Base-by-base conservation (phyloP, 2,888 invertebrate species). In the Eucera pruinosa region DNA sequence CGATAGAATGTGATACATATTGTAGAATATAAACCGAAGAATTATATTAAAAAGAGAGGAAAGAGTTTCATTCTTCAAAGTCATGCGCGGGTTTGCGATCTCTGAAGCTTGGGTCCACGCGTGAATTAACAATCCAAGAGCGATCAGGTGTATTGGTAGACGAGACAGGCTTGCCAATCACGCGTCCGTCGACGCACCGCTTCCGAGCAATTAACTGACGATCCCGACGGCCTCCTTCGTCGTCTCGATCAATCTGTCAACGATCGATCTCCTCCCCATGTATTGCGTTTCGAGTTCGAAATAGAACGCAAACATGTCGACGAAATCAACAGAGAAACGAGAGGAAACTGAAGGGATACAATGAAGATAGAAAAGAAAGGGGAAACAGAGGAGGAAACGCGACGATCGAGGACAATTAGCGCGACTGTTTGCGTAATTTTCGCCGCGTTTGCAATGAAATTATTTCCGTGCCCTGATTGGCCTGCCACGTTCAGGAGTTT, bases 161-260 rank as follows among this genome's bases (percentile, higher is more conserved):
- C 45, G 67, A 58, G 67, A 75, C 71, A 71, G 75, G 62, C 61
- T 58, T 68, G 78, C 69, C 72, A 78, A 78, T 81, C 79, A 76
- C 75, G 43, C 27, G 54, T 73, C 69, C 48, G 65, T 78, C 61
- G 70, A 62, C 70, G 60, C 54, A 60, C 69, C 47, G 70, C 61
- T 74, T 61, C 73, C 68, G 30, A 76, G 73, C 62, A 83, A 83
- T 81, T 71, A 79, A 76, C 57, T 50, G 65, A 50, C 76, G 47
- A 65, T 76, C 60, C 68, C 39, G 65, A 57, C 67, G 71, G 52
- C 64, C 68, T 67, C 43, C 67, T 58, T 74, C 62, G 71, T 54
- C 68, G 60, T 64, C 47, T 52, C 75, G 70, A 72, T 73, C 73
- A 72, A 78, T 74, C 73, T 50, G 71, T 58, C 65, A 71, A 62